These are phyloP conservation scores for Orius insidiosus DNA, from an alignment of 1,140 invertebrate genomes.

Conservation along the genomic window DNA sequence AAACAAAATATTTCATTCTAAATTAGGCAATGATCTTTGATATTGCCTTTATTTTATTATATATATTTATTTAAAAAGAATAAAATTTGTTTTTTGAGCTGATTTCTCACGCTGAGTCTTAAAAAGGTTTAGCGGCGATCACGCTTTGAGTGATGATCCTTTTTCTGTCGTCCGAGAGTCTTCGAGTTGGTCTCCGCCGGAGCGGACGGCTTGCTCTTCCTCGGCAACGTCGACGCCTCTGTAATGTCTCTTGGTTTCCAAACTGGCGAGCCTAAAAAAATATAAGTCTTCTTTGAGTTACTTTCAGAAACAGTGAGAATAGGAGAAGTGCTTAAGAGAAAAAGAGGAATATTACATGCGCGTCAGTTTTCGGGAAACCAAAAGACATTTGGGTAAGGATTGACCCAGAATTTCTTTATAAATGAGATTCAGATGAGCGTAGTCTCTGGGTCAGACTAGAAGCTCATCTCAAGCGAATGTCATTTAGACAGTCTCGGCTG, in stretches of 20 bases:
- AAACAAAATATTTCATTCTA: too few relatives aligned
- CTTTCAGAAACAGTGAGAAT: conserved; percentile 1
- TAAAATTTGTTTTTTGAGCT: too few relatives aligned
- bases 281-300: conserved; percentile 18
- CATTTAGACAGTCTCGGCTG: conserved; percentile 14
- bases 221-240: conserved; percentile 22
- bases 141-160: conserved; percentile 1
- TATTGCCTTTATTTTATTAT: too few relatives aligned
- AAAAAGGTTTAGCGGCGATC: too few relatives aligned
- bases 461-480: conserved; percentile 17
- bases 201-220: conserved; percentile 22
- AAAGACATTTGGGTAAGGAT: conserved; percentile 17
- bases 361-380: conserved; percentile 20
- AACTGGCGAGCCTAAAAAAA: conserved; percentile 69
- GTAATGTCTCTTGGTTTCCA: conserved; percentile 70
- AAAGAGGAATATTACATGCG: neutral
- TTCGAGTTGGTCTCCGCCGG: conserved; percentile 16
- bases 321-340: neutral
- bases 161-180: conserved; percentile 16
- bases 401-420: neutral
- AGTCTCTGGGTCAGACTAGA: conserved; percentile 13
- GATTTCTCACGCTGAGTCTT: too few relatives aligned
- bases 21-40: too few relatives aligned
- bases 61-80: too few relatives aligned
- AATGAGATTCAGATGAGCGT: neutral